Percentiles rank a stretch among this genome's conserved stretches.
phyloP scores from a whole-genome alignment of 2,113 vertebrate species.

The Mesembrinibis cayennensis region DNA sequence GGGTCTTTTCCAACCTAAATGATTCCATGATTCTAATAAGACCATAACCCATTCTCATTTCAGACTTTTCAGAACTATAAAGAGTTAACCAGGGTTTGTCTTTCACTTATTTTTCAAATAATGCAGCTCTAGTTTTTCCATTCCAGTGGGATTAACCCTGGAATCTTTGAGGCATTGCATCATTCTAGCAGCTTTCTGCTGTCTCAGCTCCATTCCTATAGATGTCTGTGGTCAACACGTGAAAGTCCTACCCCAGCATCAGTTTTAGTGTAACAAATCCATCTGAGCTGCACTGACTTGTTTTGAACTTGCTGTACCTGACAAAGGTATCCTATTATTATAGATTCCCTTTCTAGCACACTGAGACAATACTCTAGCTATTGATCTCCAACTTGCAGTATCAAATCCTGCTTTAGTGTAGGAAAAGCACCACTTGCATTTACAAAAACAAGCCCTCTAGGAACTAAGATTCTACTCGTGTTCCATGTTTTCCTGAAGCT shows the following conservation, averaged over 20 bases:
- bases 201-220: constrained; percentile 5
- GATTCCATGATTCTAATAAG: background rate
- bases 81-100: background rate
- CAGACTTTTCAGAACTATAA: background rate
- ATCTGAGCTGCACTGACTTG: background rate
- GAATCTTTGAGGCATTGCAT: constrained; percentile 17
- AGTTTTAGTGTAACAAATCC: background rate
- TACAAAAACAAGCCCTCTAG: background rate
- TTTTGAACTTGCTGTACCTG: background rate
- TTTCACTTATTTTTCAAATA: constrained; percentile 18
- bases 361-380: background rate
- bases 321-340: background rate
- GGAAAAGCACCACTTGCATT: background rate
- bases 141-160: constrained; percentile 9
- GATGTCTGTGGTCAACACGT: background rate
- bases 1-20: too few species aligned
- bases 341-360: background rate
- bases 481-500: background rate
- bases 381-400: background rate
- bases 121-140: background rate
- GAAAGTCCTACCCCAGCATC: background rate
- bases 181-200: constrained; percentile 9
- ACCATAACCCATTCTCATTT: background rate
- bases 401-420: background rate
- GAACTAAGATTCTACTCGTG: background rate